Evolutionary conservation across 2,113 vertebrate genomes (phyloP).

Genomic region (Syngnathoides biaculeatus): DNA sequence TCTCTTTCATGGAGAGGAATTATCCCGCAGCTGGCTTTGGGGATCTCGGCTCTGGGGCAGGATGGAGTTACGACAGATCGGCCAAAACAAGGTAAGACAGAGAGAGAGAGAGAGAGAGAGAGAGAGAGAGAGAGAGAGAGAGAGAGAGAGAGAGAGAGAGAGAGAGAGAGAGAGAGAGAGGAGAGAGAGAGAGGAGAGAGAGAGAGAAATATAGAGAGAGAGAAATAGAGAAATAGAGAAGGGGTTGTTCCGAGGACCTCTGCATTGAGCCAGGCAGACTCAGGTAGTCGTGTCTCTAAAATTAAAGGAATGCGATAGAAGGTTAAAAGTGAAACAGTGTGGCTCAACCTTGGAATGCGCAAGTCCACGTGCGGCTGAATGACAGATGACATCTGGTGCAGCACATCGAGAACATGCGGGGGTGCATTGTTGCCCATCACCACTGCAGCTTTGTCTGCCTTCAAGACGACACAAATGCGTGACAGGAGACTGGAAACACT

Average conservation of each 20-base stretch:
- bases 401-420: not conserved
- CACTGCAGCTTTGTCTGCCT: slow-evolving; percentile 34
- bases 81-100: slow-evolving; percentile 84
- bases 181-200: not conserved
- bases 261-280: slow-evolving; percentile 14
- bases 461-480: slow-evolving; percentile 12
- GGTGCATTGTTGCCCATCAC: slow-evolving; percentile 30
- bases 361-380: slow-evolving; percentile 4
- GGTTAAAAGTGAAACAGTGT: slow-evolving; percentile 61
- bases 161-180: not conserved
- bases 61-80: slow-evolving; percentile 89
- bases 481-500: slow-evolving; percentile 25
- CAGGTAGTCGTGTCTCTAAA: slow-evolving; percentile 66
- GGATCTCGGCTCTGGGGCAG: slow-evolving; percentile 84
- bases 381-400: slow-evolving; percentile 17
- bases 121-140: too few species aligned
- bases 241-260: slow-evolving; percentile 1
- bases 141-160: too few species aligned
- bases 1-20: slow-evolving; percentile 87
- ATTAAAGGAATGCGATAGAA: slow-evolving; percentile 71
- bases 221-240: not conserved
- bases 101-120: not conserved
- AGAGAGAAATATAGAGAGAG: too few species aligned
- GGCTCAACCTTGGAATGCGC: not conserved
- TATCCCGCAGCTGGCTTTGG: slow-evolving; percentile 87